Percentiles rank a stretch among this genome's conserved stretches.
Conservation (phyloP, 2,113 vertebrate species). For the Cebus imitator region DNA sequence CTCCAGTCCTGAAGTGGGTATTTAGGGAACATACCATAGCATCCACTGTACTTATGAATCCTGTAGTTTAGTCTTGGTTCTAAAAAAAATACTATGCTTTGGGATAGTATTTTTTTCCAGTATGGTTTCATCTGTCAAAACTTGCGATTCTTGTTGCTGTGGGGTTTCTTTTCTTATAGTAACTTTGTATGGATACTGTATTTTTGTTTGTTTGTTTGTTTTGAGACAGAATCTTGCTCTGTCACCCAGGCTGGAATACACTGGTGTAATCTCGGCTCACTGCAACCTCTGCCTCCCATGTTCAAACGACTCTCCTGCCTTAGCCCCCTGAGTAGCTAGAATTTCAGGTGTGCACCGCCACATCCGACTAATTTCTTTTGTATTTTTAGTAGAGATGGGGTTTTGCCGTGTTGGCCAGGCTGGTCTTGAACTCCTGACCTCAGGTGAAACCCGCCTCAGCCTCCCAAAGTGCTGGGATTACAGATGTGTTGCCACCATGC, state of each 20-base stretch:
- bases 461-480: not conserved
- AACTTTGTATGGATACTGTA: slow-evolving; percentile 9
- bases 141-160: not conserved
- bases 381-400: no score
- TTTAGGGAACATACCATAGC: not conserved
- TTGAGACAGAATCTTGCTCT: not conserved
- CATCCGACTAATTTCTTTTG: no score
- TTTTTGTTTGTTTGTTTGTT: not conserved
- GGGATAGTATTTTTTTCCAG: not conserved
- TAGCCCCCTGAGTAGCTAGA: no score
- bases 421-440: not conserved
- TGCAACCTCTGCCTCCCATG: no score
- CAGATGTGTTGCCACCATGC: not conserved
- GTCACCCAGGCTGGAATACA: not conserved
- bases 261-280: no score
- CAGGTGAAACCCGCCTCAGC: not conserved
- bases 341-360: no score
- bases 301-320: no score
- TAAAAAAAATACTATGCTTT: not conserved
- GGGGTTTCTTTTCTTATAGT: not conserved
- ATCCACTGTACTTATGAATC: not conserved
- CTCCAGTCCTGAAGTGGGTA: not conserved
- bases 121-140: not conserved
- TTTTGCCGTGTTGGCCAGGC: not conserved
- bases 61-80: slow-evolving; percentile 4